Conservation (phyloP, 2,888 invertebrate genomes). For the Tineola bisselliella region DNA sequence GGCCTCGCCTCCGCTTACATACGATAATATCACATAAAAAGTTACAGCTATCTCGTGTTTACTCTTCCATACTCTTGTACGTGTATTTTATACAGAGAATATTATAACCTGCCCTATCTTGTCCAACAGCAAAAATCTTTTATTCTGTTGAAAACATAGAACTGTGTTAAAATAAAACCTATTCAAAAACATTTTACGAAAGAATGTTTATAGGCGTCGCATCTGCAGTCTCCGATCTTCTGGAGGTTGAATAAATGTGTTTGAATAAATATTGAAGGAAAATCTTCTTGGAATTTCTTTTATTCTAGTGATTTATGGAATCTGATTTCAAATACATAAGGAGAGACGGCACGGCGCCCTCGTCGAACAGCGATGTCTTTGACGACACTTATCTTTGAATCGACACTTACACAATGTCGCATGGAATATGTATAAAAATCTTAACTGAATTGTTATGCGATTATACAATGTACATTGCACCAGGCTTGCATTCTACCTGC, state of each 20-base stretch:
- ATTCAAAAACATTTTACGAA: neutral
- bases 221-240: neutral
- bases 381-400: conserved; percentile 8
- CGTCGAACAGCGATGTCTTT: conserved; percentile 6
- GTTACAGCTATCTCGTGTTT: conserved; percentile 12
- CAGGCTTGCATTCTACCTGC: conserved; percentile 7
- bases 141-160: neutral
- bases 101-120: neutral
- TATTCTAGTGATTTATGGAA: conserved; percentile 37
- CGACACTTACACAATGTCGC: neutral
- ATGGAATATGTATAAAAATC: neutral
- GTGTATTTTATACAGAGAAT: neutral
- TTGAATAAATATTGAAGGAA: conserved; percentile 23
- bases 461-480: neutral
- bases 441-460: neutral
- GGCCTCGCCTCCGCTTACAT: conserved; percentile 13
- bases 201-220: neutral
- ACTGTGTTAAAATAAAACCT: neutral
- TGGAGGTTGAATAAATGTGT: conserved; percentile 15
- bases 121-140: neutral
- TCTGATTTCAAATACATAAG: conserved; percentile 38
- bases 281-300: conserved; percentile 24
- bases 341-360: conserved; percentile 42
- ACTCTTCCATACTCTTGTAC: neutral
- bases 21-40: conserved; percentile 15